Conservation (phyloP, 1,140 invertebrate genomes). For the Reticulitermes speratus region DNA sequence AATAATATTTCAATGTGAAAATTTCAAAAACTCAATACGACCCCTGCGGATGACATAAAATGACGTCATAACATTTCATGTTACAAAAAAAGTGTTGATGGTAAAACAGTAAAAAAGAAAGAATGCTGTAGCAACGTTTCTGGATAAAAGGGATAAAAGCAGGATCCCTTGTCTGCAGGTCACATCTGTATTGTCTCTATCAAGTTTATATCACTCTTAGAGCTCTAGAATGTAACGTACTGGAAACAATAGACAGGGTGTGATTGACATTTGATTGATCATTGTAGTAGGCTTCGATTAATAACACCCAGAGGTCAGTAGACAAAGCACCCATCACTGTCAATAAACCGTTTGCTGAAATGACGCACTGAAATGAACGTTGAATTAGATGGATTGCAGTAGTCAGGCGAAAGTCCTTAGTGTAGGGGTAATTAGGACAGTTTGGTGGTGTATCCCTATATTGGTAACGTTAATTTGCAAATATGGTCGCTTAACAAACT, state of each 20-base stretch:
- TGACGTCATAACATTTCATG: not conserved
- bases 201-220: conserved; percentile 1
- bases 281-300: not conserved
- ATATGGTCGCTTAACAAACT: too few relatives aligned
- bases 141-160: not conserved
- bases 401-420: not conserved
- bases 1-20: too few relatives aligned
- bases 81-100: not conserved
- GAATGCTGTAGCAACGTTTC: not conserved
- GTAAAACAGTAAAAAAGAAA: not conserved
- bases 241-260: not conserved
- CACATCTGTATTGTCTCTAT: conserved; percentile 1
- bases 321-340: conserved; percentile 6
- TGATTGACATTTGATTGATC: conserved; percentile 19
- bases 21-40: too few relatives aligned
- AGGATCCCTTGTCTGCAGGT: not conserved
- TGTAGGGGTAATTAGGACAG: not conserved
- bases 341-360: not conserved
- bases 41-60: too few relatives aligned
- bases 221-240: not conserved
- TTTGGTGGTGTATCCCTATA: too few relatives aligned
- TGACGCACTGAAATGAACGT: not conserved
- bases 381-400: not conserved
- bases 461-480: too few relatives aligned
- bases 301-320: not conserved